Evolutionary conservation across 30 jellyfish, hydroid and myxozoan genomes (phyloP).

Genomic region (Catostylus mosaicus): DNA sequence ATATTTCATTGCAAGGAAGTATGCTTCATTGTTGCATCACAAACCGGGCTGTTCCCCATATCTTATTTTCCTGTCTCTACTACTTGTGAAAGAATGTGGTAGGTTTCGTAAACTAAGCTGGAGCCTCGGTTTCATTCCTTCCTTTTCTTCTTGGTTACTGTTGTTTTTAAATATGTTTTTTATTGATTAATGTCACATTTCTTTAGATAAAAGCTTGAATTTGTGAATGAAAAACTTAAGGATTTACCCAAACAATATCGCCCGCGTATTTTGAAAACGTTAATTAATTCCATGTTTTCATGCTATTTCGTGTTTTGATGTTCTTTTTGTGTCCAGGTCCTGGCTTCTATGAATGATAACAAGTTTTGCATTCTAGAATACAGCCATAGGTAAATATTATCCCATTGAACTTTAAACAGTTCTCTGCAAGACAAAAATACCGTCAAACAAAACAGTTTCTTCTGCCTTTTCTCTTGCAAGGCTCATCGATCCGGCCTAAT

Average conservation of each 20-base stretch:
- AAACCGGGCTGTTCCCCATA: too few relatives aligned
- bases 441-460: constrained; percentile 46
- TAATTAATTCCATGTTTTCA: constrained; percentile 21
- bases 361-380: constrained; percentile 23
- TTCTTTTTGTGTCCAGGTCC: constrained; percentile 21
- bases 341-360: constrained; percentile 45
- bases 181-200: constrained; percentile 22
- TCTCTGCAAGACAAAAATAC: constrained; percentile 47
- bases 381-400: constrained; percentile 38
- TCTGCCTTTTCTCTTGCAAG: constrained; percentile 16
- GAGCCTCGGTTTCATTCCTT: background rate
- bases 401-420: constrained; percentile 40
- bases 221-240: constrained; percentile 28
- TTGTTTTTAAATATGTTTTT: background rate
- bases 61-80: too few relatives aligned
- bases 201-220: constrained; percentile 13
- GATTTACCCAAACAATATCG: constrained; percentile 19
- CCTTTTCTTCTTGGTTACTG: background rate
- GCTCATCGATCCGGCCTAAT: constrained; percentile 38
- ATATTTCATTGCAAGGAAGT: too few relatives aligned
- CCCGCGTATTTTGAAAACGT: constrained; percentile 4
- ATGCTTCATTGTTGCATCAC: too few relatives aligned
- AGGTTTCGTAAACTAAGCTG: too few relatives aligned
- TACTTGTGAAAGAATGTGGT: too few relatives aligned
- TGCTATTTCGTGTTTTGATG: constrained; percentile 46